Evolutionary conservation across 2,797 vertebrate genomes (phyloP), one percentile per base, ranked within the genome.

Genomic region (Rhinogobio ventralis): DNA sequence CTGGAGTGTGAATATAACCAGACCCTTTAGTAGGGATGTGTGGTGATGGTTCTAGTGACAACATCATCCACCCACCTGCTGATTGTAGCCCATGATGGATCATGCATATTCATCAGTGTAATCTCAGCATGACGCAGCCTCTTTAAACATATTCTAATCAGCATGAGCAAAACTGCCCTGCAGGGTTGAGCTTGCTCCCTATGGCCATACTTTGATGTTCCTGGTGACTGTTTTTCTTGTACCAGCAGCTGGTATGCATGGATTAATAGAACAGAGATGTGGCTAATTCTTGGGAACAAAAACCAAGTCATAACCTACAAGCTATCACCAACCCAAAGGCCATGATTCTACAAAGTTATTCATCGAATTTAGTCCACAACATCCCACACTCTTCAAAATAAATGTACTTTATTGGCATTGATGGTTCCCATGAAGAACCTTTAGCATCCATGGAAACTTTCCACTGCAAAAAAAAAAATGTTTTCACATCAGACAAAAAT

Each of bases 121-220:
- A 66, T 74, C 57, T 64, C 69, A 51, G 71, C 71, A 49, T 49
- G 69, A 36, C 10, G 28, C 51, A 79, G 53, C 39, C 51, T 79
- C 83, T 79, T 79, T 84, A 68, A 79, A 79, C 53, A 72, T 62
- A 57, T 72, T 79, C 36, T 19, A 49, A 62, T 51, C 83, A 72
- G 42, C 14, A 14, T 49, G 42, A 71, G 30, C 42, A 79, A 72
- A 71, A 78, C 66, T 49, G 53, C 17, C 39, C 75, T 36, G 67
- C 81, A 49, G 39, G 45, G 75, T 25, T 84, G 36, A 79, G 55
- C 20, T 49, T 62, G 42, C 66, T 71, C 75, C 75, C 83, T 84
- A 77, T 28, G 75, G 75, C 75, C 42, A 49, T 51, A 72, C 75
- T 72, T 84, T 78, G 80, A 82, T 82, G 69, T 67, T 73, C 8